Evolutionary conservation across 2,113 vertebrate species (phyloP), one percentile per base, ranked within the genome.

Genomic region (Raphicerus campestris): DNA sequence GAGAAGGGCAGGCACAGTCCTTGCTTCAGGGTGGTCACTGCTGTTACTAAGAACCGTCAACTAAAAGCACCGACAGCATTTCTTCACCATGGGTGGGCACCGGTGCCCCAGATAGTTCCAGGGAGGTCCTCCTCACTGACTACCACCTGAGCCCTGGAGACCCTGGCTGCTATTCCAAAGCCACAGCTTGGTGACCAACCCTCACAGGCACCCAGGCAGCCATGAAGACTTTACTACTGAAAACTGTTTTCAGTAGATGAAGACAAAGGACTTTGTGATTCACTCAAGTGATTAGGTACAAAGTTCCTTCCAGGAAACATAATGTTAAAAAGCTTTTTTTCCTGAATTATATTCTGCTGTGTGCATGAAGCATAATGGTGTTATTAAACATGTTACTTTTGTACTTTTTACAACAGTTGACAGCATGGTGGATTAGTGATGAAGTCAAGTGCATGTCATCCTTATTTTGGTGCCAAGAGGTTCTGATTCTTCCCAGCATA

Each of bases 381-480:
- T 35, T 89, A 45, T 63, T 92, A 82, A 92, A 58, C 26, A 75
- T 26, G 47, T n/a, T 63, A 6, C 70, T 89, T 87, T 28, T 58
- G 73, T 91, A 14, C 80, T 87, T 87, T 80, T 87, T 73, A 22
- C 78, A 82, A 35, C n/a, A 14, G 42, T 82, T 94, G 89, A 95
- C 70, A 88, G 84, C 70, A 5, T 0, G 1, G 51, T 56, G 39
- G 35, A 82, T 81, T 84, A 89, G 22, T 10, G 35, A 60, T 49
- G 55, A 80, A 80, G 47, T 89, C 35, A 39, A 84, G 87, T 39
- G n/a, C 4, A 10, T 13, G 53, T 80, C 61, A 39, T 96, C 87
- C 77, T 89, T 87, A 66, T 87, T 93, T 93, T 39, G 19, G 20
- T 97, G 97, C 94, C 96, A 96, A 85, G 47, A 90, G 32, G 16